Evolutionary conservation across 2,888 invertebrate species (phyloP).

Genomic region (Plutella xylostella): DNA sequence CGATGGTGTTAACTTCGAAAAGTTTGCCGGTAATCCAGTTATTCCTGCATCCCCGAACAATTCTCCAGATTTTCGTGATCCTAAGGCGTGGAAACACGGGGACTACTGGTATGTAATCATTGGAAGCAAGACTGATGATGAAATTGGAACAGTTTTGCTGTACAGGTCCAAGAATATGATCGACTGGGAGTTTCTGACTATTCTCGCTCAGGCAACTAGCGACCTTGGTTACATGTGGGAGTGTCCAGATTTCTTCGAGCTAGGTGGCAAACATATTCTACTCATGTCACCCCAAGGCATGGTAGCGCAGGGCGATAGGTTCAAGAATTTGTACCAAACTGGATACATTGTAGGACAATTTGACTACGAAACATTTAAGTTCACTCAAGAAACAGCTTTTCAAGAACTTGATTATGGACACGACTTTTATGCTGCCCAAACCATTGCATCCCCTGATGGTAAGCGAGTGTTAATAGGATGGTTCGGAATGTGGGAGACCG

Average conservation of each 20-base stretch:
- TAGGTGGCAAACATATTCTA: conserved; percentile 49
- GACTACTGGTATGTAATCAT: conserved; percentile 53
- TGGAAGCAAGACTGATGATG: conserved; percentile 44
- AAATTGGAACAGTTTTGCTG: conserved; percentile 43
- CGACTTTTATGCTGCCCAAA: conserved; percentile 61
- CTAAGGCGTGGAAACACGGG: conserved; percentile 54
- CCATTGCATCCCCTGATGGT: conserved; percentile 40
- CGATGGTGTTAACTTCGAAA: conserved; percentile 49
- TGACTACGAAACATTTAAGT: conserved; percentile 46
- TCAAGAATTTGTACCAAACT: conserved; percentile 45
- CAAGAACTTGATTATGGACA: conserved; percentile 59
- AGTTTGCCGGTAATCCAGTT: conserved; percentile 53
- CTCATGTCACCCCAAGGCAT: conserved; percentile 59
- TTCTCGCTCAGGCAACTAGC: conserved; percentile 45
- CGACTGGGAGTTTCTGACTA: conserved; percentile 45
- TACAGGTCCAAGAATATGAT: conserved; percentile 50
- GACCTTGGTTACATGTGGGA: conserved; percentile 62
- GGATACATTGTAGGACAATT: conserved; percentile 59
- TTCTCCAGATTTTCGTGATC: conserved; percentile 59
- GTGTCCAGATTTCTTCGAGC: conserved; percentile 63
- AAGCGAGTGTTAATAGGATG: conserved; percentile 47
- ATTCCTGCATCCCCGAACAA: conserved; percentile 38
- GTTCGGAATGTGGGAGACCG: conserved; percentile 58
- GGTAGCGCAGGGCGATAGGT: conserved; percentile 45
- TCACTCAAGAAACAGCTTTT: conserved; percentile 39